phyloP scores from a whole-genome alignment of 2,888 invertebrate genomes.

The Melanostoma mellinum region DNA sequence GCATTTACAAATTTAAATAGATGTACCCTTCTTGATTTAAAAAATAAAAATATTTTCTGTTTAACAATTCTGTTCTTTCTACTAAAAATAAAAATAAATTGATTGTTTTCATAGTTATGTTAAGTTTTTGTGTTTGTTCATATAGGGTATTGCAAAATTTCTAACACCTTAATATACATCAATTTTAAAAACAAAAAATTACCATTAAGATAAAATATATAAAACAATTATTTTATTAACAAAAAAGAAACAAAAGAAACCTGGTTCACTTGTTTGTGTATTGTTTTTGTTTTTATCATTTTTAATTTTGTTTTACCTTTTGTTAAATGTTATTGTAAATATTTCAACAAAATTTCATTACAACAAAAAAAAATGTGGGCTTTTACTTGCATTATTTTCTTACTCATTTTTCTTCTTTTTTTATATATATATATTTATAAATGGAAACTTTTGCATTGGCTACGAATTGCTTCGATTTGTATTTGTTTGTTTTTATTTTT shows the following conservation, averaged over 20 bases:
- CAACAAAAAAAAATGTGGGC: slow-evolving; percentile 29
- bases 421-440: slow-evolving; percentile 13
- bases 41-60: slow-evolving; percentile 10
- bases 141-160: slow-evolving; percentile 31
- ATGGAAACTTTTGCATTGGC: slow-evolving; percentile 63
- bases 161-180: not conserved
- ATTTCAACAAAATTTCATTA: slow-evolving; percentile 57
- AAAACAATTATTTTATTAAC: slow-evolving; percentile 12
- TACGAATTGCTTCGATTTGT: slow-evolving; percentile 53
- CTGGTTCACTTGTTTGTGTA: slow-evolving; percentile 51
- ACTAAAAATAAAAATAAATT: slow-evolving; percentile 22
- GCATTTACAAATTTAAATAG: slow-evolving; percentile 32
- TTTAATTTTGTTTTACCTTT: slow-evolving; percentile 11
- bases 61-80: slow-evolving; percentile 47
- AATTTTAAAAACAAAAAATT: not conserved
- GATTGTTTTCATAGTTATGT: slow-evolving; percentile 39
- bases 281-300: slow-evolving; percentile 39
- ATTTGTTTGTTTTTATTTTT: slow-evolving; percentile 44
- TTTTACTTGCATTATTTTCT: slow-evolving; percentile 10
- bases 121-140: slow-evolving; percentile 8
- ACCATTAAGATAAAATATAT: not conserved
- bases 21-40: slow-evolving; percentile 37
- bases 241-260: slow-evolving; percentile 47
- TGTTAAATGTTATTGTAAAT: slow-evolving; percentile 44
- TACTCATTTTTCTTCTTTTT: not conserved